Conservation (phyloP, 2,888 invertebrate genomes). For the Norana najaformis region DNA sequence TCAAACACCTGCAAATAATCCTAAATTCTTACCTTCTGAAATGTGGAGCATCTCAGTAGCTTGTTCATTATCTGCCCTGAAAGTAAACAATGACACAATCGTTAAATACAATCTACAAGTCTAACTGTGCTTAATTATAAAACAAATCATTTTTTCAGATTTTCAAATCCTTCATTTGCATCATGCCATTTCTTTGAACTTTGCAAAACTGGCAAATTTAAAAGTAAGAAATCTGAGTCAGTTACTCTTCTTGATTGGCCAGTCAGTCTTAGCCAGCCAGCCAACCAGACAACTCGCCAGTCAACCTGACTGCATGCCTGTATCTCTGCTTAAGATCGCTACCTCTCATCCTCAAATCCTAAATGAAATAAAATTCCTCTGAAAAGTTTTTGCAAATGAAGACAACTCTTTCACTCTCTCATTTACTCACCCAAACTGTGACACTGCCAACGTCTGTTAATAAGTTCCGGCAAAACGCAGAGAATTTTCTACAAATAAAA, state of each 20-base stretch:
- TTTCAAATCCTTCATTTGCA: neutral
- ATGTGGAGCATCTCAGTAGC: neutral
- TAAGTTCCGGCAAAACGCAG: constrained; percentile 17
- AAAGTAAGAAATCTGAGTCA: neutral
- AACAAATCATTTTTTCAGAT: neutral
- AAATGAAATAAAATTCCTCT: neutral
- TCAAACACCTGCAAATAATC: neutral
- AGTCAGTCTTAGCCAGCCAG: neutral
- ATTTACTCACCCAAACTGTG: constrained; percentile 5
- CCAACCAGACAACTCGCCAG: neutral
- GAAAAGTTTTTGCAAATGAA: neutral
- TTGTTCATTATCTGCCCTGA: neutral
- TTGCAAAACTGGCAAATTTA: neutral
- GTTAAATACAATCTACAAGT: neutral
- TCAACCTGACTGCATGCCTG: neutral
- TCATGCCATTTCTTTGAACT: neutral
- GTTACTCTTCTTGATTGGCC: neutral
- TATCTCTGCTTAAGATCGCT: neutral
- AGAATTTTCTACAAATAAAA: constrained; percentile 17
- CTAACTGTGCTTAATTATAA: neutral
- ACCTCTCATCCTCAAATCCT: neutral
- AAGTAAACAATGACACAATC: neutral
- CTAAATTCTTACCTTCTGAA: neutral
- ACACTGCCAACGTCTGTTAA: constrained; percentile 9
- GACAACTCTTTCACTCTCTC: neutral